A percentile compares a stretch with the other conserved stretches of the same genome.
Conservation (phyloP, 2,888 invertebrate species). For the Autographa gamma region DNA sequence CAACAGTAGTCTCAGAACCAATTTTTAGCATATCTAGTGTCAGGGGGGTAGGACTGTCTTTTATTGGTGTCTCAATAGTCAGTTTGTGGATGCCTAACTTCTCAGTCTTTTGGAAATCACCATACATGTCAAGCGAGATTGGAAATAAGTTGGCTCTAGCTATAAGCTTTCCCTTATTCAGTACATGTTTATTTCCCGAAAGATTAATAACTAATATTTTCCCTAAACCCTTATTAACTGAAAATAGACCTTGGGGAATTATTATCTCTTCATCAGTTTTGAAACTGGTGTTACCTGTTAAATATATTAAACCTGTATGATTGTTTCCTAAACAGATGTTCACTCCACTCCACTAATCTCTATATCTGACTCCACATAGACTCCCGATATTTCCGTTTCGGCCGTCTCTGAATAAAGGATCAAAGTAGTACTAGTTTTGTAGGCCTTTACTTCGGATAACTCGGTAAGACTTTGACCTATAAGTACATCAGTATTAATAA, state of each 20-base stretch:
- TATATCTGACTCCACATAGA: background rate
- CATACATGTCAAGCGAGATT: background rate
- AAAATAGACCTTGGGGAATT: background rate
- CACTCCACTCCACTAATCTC: background rate
- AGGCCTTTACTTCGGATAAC: background rate
- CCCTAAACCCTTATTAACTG: background rate
- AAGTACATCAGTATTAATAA: background rate
- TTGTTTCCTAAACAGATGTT: background rate
- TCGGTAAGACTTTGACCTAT: background rate
- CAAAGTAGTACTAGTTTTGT: background rate
- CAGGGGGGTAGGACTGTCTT: background rate
- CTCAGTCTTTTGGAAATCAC: background rate
- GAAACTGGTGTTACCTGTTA: background rate
- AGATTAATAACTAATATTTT: constrained; percentile 2
- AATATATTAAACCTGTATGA: constrained; percentile 1
- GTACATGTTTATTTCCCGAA: background rate
- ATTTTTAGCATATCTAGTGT: background rate
- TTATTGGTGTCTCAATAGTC: background rate
- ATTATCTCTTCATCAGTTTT: constrained; percentile 4
- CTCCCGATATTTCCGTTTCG: background rate
- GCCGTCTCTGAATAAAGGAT: background rate
- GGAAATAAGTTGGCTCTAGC: background rate
- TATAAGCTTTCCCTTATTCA: background rate
- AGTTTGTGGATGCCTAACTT: background rate
- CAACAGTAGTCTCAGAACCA: background rate